Evolutionary conservation across 1,140 invertebrate species (phyloP), one percentile per base, ranked within the genome.

Genomic region (Tetragnatha versicolor): DNA sequence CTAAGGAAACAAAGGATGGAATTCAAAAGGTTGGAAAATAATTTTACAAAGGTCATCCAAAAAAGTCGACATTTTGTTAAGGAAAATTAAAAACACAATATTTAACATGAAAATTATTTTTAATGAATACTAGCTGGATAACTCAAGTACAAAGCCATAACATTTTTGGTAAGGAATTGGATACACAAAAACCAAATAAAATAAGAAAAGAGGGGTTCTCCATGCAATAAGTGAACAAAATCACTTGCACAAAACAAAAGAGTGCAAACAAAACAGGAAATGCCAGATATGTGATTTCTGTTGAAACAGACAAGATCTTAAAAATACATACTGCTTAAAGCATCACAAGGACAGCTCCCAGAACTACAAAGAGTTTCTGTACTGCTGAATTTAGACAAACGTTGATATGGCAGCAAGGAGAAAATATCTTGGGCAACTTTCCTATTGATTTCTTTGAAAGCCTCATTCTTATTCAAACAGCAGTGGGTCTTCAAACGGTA

Each of bases 321-420:
- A 7, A n/a, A 7, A 72, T 63, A 63, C 72, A 61, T 75, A 75
- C 72, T 63, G n/a, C 10, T 2, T 22, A n/a, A 37, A 39, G 14
- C 20, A 37, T 70, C 68, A 10, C n/a, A 33, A n/a, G 35, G 17
- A 47, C 39, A 75, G 63, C 37, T 49, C 63, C 49, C 73, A 53
- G 61, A 65, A 29, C 73, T 77, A 37, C 61, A 77, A 3, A 77
- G 22, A 20, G 73, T 77, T 22, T 77, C 73, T 17, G 73, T 39
- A 31, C 73, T 77, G 33, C 73, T 77, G 20, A 42, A 77, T 66
- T 66, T 77, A n/a, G 47, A 37, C 33, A 14, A 12, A 14, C 35
- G 10, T 14, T 58, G 53, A 31, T 60, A 20, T 12, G 53, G 69
- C 22, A 73, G 45, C 31, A 60, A 31, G 14, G 69, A 73, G 31